Percentiles rank a stretch among this genome's conserved stretches.
Evolutionary conservation across 2,888 invertebrate genomes (phyloP).

Genomic region (Diarsia mendica): DNA sequence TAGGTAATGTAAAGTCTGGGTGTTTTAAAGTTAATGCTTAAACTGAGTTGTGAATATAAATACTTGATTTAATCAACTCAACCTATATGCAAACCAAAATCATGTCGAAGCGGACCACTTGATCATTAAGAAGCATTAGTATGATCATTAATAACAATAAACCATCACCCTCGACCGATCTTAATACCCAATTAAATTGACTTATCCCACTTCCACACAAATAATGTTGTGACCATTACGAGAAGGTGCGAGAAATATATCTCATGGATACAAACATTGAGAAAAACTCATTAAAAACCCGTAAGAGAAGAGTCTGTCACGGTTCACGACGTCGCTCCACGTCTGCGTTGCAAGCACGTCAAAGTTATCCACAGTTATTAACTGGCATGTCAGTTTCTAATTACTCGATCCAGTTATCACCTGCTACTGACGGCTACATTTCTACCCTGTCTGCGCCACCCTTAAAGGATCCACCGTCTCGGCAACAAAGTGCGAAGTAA

Average conservation of each 20-base stretch:
- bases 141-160: slow-evolving; percentile 20
- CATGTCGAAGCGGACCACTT: not conserved
- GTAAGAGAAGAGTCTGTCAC: slow-evolving; percentile 28
- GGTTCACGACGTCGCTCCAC: slow-evolving; percentile 60
- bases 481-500: slow-evolving; percentile 33
- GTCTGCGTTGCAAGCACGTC: slow-evolving; percentile 73
- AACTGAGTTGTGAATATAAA: not conserved
- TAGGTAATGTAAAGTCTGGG: slow-evolving; percentile 17
- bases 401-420: slow-evolving; percentile 88
- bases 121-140: slow-evolving; percentile 2
- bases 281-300: slow-evolving; percentile 41
- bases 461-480: slow-evolving; percentile 60
- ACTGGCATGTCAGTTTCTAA: slow-evolving; percentile 86
- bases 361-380: slow-evolving; percentile 85
- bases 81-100: not conserved
- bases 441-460: slow-evolving; percentile 71
- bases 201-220: not conserved
- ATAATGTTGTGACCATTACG: not conserved
- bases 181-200: slow-evolving; percentile 17
- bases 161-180: not conserved
- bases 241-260: slow-evolving; percentile 17
- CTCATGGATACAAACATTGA: not conserved
- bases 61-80: not conserved
- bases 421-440: slow-evolving; percentile 85
- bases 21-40: not conserved